Evolutionary conservation across 2,797 vertebrate genomes (phyloP).

Genomic region (Tenualosa thibaudeaui): DNA sequence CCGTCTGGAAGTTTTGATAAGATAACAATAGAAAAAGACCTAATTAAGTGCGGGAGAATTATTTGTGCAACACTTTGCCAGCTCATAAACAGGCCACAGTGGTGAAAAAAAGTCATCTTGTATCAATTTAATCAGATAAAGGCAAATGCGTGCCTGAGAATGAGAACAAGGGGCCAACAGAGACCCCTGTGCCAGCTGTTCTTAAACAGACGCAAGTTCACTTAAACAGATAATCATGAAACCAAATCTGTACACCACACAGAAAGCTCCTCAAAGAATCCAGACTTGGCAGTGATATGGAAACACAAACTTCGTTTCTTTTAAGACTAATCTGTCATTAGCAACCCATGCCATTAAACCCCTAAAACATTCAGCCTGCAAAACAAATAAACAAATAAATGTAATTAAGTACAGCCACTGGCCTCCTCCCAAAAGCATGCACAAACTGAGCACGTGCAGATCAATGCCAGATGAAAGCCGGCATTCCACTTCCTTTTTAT

Average conservation of each 20-base stretch:
- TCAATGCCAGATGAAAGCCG: neutral
- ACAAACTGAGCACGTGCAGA: neutral
- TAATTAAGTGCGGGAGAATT: constrained; percentile 6
- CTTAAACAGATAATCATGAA: neutral
- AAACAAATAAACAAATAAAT: neutral
- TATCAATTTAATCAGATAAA: constrained; percentile 9
- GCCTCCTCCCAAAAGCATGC: neutral
- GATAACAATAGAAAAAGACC: constrained; percentile 9
- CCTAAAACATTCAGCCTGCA: neutral
- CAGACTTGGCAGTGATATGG: neutral
- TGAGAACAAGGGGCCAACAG: neutral
- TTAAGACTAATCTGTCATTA: neutral
- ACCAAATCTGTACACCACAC: neutral
- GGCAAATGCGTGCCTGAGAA: neutral
- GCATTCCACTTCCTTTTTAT: neutral
- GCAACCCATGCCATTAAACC: too few relatives aligned
- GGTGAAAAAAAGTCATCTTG: neutral
- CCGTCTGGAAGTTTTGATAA: constrained; percentile 20
- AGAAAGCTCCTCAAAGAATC: neutral
- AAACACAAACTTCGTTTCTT: neutral
- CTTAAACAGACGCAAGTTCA: neutral
- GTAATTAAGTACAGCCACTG: neutral
- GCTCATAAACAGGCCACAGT: neutral
- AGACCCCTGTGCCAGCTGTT: constrained; percentile 6
- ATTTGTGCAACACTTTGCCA: constrained; percentile 21